These are phyloP conservation scores for Scophthalmus maximus DNA, from an alignment of 2,113 vertebrate species.

Conservation along the genomic window DNA sequence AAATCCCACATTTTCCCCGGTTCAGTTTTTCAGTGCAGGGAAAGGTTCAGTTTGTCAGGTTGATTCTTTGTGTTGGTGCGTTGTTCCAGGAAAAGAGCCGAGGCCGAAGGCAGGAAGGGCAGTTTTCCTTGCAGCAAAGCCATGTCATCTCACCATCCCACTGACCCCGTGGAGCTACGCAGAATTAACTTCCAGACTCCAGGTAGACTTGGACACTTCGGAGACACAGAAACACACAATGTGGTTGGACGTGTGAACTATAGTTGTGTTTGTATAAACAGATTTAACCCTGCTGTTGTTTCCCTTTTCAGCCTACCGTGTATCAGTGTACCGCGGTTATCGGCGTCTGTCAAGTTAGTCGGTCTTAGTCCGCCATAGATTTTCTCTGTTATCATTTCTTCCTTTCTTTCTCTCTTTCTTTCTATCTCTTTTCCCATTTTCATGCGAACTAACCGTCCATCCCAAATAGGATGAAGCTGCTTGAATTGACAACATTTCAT, in stretches of 20 bases:
- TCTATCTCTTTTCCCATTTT: slow-evolving; percentile 15
- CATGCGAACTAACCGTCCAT: slow-evolving; percentile 72
- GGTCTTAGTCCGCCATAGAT: slow-evolving; percentile 84
- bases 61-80: slow-evolving; percentile 5
- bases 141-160: slow-evolving; percentile 95
- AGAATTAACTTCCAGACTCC: slow-evolving; percentile 99
- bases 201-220: slow-evolving; percentile 79
- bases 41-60: background rate
- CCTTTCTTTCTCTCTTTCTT: slow-evolving; percentile 14
- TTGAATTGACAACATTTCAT: slow-evolving; percentile 65
- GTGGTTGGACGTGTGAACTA: background rate
- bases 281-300: slow-evolving; percentile 69
- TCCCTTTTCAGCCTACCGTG: slow-evolving; percentile 77
- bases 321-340: slow-evolving; percentile 89
- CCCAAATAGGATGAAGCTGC: slow-evolving; percentile 65
- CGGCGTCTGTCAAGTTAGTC: slow-evolving; percentile 94
- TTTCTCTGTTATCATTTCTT: slow-evolving; percentile 34
- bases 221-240: background rate
- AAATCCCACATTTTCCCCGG: slow-evolving; percentile 3
- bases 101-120: slow-evolving; percentile 95
- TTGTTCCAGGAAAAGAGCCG: slow-evolving; percentile 91
- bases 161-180: slow-evolving; percentile 96
- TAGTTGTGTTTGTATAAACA: slow-evolving; percentile 11
- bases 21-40: background rate
- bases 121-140: slow-evolving; percentile 98